Percentiles rank a stretch among this genome's conserved stretches.
Evolutionary conservation across 2,888 invertebrate species (phyloP).

Genomic region (Perdita meconis): DNA sequence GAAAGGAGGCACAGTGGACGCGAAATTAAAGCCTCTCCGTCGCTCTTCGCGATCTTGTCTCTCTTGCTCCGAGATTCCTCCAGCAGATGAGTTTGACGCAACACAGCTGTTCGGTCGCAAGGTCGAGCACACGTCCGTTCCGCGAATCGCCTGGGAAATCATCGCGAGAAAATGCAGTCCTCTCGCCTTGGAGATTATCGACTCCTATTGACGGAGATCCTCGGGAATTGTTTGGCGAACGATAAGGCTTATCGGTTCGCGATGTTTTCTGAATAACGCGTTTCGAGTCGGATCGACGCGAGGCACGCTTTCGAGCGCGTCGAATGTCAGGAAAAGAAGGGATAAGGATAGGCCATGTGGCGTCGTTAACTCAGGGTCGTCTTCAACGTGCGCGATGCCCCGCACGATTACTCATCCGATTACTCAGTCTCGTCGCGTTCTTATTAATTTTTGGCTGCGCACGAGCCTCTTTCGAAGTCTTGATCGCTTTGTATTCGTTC

Average conservation of each 20-base stretch:
- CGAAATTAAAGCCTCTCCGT: too few species aligned
- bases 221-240: background rate
- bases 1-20: too few species aligned
- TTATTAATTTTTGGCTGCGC: conserved; percentile 6
- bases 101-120: conserved; percentile 29
- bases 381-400: conserved; percentile 20
- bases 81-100: background rate
- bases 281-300: too few species aligned
- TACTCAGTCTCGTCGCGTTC: background rate
- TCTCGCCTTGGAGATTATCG: background rate
- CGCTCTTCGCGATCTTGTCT: conserved; percentile 2
- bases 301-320: too few species aligned
- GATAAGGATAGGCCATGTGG: conserved; percentile 42
- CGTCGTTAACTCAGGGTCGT: conserved; percentile 54
- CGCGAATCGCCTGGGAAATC: conserved; percentile 10
- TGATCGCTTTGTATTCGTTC: too few species aligned
- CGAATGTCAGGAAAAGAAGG: conserved; percentile 11
- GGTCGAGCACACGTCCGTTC: conserved; percentile 3
- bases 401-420: background rate
- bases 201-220: background rate
- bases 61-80: conserved; percentile 18
- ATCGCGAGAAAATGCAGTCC: background rate
- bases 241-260: background rate
- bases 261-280: background rate
- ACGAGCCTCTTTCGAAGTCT: too few species aligned